Percentiles rank a stretch among this genome's conserved stretches.
Evolutionary conservation across 2,113 vertebrate genomes (phyloP).

Genomic region (Erpornis zantholeuca): DNA sequence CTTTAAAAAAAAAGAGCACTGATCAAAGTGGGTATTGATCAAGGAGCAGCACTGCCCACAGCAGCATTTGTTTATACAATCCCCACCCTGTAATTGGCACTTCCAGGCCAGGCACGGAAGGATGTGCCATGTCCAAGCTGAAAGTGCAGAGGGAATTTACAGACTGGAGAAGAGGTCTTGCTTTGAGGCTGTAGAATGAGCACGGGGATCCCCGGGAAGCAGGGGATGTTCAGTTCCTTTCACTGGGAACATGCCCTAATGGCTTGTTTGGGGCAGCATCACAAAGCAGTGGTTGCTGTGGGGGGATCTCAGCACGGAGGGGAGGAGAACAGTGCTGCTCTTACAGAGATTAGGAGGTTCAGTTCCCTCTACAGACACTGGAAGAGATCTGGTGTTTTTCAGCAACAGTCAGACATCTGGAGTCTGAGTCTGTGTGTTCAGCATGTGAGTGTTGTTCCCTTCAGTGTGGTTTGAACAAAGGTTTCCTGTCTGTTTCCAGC

Average conservation of each 20-base stretch:
- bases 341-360: not conserved
- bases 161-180: not conserved
- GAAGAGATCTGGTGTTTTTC: not conserved
- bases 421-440: not conserved
- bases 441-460: not conserved
- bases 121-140: not conserved
- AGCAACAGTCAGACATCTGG: not conserved
- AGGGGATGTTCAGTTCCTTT: not conserved
- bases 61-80: not conserved
- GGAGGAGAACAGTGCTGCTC: not conserved
- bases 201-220: not conserved
- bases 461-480: conserved; percentile 24
- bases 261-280: not conserved
- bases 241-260: not conserved
- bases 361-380: not conserved
- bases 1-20: not conserved
- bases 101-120: not conserved
- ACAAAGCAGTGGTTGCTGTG: not conserved
- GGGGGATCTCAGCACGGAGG: not conserved
- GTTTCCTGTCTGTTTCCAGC: conserved; percentile 52
- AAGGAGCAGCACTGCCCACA: not conserved
- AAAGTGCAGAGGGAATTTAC: not conserved
- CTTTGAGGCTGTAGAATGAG: not conserved
- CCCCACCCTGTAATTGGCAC: not conserved
- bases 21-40: not conserved